These are phyloP conservation scores for Drosophila nannoptera DNA, from an alignment of 1,140 invertebrate genomes.

Conservation along the genomic window DNA sequence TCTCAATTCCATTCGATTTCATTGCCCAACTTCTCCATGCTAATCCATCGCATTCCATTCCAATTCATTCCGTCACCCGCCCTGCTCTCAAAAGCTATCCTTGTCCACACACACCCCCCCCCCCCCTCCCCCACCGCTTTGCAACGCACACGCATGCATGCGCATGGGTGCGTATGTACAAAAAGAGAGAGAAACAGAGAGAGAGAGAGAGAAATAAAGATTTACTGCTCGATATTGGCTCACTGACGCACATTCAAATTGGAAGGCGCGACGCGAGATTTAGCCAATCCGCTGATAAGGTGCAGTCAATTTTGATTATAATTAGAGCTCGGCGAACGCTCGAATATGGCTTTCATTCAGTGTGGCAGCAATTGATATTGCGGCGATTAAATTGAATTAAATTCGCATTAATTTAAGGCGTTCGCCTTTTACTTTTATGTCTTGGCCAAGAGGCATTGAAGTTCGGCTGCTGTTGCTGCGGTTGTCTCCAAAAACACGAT, in stretches of 20 bases:
- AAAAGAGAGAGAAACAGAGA: too few species aligned
- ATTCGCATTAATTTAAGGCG: conserved; percentile 35
- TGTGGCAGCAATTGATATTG: neutral
- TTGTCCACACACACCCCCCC: neutral
- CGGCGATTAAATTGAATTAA: conserved; percentile 27
- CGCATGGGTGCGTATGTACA: neutral
- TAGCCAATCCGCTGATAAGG: conserved; percentile 31
- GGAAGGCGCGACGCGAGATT: conserved; percentile 32
- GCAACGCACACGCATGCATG: neutral
- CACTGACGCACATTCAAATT: conserved; percentile 33
- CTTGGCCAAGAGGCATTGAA: conserved; percentile 11
- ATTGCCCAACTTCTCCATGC: neutral
- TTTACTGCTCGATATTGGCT: conserved; percentile 36
- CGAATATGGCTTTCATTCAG: neutral
- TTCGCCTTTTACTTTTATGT: neutral
- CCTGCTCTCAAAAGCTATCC: neutral
- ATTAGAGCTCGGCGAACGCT: conserved; percentile 6
- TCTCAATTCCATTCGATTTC: neutral
- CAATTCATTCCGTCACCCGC: neutral
- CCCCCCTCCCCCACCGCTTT: neutral
- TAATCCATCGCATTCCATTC: too few species aligned
- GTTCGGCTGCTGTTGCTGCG: neutral
- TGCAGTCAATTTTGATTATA: conserved; percentile 23
- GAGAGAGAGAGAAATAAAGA: conserved; percentile 19
- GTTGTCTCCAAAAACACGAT: neutral